Evolutionary conservation across 1,140 invertebrate species (phyloP).

Genomic region (Patella vulgata): DNA sequence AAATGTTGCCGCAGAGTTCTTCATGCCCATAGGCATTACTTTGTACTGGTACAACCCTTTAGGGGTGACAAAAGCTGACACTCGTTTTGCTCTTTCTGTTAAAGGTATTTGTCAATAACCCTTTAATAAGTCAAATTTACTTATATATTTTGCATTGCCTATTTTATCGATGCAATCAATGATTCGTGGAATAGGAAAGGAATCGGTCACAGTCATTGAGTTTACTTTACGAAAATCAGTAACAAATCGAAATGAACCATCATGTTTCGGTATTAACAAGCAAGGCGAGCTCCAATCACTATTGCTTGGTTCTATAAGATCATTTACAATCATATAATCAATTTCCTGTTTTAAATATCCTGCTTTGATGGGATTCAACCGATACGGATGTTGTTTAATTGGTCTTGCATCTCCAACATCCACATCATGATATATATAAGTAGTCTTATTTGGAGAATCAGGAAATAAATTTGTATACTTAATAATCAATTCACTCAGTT

Average conservation of each 20-base stretch:
- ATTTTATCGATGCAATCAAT: constrained; percentile 3
- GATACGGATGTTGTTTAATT: constrained; percentile 2
- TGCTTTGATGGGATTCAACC: not conserved
- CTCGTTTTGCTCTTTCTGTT: constrained; percentile 14
- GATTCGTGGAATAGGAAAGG: not conserved
- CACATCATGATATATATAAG: constrained; percentile 5
- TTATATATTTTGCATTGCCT: constrained; percentile 3
- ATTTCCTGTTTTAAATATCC: not conserved
- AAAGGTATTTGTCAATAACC: constrained; percentile 20
- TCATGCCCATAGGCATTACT: constrained; percentile 66
- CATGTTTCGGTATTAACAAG: constrained; percentile 8
- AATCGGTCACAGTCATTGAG: not conserved
- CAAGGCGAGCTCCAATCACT: constrained; percentile 10
- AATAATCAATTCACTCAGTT: not conserved
- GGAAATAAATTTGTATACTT: constrained; percentile 9
- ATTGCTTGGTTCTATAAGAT: not conserved
- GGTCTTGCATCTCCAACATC: constrained; percentile 9
- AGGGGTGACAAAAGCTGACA: constrained; percentile 15
- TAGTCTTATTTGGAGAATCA: constrained; percentile 7
- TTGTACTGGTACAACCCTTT: constrained; percentile 49
- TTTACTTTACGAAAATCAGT: constrained; percentile 15
- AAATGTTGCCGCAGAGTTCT: constrained; percentile 64
- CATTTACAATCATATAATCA: not conserved
- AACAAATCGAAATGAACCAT: constrained; percentile 7
- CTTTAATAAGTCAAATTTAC: constrained; percentile 21